Evolutionary conservation across 1,140 invertebrate genomes (phyloP).

Genomic region (Anastrepha obliqua): DNA sequence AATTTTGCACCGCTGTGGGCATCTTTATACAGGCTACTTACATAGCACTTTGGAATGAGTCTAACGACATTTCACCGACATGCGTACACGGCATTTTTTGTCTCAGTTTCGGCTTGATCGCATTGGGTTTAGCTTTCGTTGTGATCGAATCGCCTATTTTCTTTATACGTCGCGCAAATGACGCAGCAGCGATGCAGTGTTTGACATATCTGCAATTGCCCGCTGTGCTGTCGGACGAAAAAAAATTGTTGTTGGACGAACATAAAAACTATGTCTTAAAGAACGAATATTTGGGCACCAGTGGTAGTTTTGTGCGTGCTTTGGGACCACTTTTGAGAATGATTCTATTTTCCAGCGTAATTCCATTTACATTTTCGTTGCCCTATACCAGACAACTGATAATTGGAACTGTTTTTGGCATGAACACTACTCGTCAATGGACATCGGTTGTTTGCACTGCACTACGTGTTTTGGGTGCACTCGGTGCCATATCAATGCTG

Average conservation of each 20-base stretch:
- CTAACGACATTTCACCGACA: conserved; percentile 54
- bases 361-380: conserved; percentile 11
- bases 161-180: conserved; percentile 62
- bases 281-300: background rate
- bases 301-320: conserved; percentile 10
- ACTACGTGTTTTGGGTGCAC: conserved; percentile 62
- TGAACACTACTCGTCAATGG: conserved; percentile 57
- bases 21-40: conserved; percentile 65
- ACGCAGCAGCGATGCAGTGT: conserved; percentile 58
- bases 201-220: conserved; percentile 52
- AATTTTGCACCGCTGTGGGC: conserved; percentile 63
- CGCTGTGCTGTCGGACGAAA: conserved; percentile 9
- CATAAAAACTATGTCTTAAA: conserved; percentile 43
- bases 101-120: conserved; percentile 61
- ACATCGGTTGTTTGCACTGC: conserved; percentile 56
- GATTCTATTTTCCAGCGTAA: background rate
- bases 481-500: conserved; percentile 58
- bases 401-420: background rate
- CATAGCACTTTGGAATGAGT: conserved; percentile 57
- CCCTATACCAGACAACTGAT: background rate
- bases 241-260: conserved; percentile 36
- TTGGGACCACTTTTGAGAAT: conserved; percentile 25
- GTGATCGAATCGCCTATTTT: conserved; percentile 66
- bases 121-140: conserved; percentile 39
- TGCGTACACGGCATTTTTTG: conserved; percentile 65